Evolutionary conservation across 2,797 vertebrate species (phyloP).

Genomic region (Phalloptychus januarius): DNA sequence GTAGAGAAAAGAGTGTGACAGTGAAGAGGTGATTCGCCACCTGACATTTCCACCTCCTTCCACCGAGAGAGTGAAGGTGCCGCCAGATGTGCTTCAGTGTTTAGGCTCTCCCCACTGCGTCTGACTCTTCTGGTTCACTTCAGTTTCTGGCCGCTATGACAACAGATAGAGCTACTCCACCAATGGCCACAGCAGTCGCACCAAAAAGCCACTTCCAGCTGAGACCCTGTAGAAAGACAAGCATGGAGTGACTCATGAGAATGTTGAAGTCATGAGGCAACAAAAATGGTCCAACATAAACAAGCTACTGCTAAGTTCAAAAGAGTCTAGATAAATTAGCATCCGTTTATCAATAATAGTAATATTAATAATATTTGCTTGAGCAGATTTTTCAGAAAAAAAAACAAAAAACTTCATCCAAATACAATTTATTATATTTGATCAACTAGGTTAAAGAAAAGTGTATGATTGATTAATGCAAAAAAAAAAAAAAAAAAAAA

Average conservation of each 20-base stretch:
- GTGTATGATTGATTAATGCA: background rate
- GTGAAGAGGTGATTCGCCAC: conserved; percentile 42
- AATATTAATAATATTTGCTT: background rate
- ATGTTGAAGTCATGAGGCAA: background rate
- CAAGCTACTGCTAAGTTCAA: background rate
- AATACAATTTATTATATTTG: background rate
- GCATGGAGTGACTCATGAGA: conserved; percentile 1
- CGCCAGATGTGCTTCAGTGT: conserved; percentile 53
- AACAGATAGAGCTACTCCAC: conserved; percentile 95
- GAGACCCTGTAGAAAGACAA: conserved; percentile 80
- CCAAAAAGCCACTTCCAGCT: conserved; percentile 99
- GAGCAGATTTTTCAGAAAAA: background rate
- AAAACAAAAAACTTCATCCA: background rate
- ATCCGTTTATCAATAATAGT: background rate
- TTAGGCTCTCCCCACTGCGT: conserved; percentile 32
- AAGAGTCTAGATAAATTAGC: background rate
- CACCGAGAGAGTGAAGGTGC: conserved; percentile 48
- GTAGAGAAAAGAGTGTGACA: conserved; percentile 65
- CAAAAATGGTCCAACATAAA: conserved; percentile 7
- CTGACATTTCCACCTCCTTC: conserved; percentile 24
- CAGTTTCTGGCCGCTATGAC: conserved; percentile 96
- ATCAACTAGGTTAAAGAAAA: background rate
- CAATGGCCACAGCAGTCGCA: conserved; percentile 92
- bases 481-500: background rate
- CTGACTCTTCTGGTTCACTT: conserved; percentile 39